These are phyloP conservation scores for Montipora sp. DNA, from an alignment of 64 coral and sea anemone genomes.

Conservation along the genomic window DNA sequence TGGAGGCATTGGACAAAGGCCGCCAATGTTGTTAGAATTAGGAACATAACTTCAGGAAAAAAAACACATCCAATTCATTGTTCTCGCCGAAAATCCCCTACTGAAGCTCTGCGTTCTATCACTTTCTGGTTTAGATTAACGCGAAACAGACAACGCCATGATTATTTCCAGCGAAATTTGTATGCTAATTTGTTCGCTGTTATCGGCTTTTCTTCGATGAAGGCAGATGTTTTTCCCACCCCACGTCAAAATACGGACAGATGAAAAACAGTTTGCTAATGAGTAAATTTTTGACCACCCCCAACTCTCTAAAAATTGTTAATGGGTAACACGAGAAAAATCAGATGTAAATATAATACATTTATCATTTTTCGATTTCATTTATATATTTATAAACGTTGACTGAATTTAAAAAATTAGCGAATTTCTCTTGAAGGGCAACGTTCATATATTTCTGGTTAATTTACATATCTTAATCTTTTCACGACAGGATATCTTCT, in stretches of 20 bases:
- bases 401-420: not conserved
- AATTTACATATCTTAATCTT: conserved; percentile 4
- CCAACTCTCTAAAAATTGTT: conserved; percentile 28
- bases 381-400: not conserved
- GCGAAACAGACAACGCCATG: not conserved
- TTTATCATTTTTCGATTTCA: not conserved
- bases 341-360: not conserved
- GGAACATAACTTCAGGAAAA: not conserved
- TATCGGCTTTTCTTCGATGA: not conserved
- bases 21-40: not conserved
- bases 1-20: conserved; percentile 39
- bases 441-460: not conserved
- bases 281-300: not conserved
- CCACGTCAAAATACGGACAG: conserved; percentile 18
- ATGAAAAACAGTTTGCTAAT: conserved; percentile 45
- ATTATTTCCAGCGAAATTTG: not conserved
- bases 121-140: not conserved
- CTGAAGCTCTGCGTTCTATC: not conserved
- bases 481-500: conserved; percentile 6
- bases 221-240: conserved; percentile 32
- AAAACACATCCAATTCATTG: no score
- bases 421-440: not conserved
- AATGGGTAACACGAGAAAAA: not conserved
- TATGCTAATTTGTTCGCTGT: conserved; percentile 6
- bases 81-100: not conserved